A percentile compares a stretch with the other conserved stretches of the same genome.
Conservation (phyloP, 1,140 invertebrate species). For the Cydia splendana region DNA sequence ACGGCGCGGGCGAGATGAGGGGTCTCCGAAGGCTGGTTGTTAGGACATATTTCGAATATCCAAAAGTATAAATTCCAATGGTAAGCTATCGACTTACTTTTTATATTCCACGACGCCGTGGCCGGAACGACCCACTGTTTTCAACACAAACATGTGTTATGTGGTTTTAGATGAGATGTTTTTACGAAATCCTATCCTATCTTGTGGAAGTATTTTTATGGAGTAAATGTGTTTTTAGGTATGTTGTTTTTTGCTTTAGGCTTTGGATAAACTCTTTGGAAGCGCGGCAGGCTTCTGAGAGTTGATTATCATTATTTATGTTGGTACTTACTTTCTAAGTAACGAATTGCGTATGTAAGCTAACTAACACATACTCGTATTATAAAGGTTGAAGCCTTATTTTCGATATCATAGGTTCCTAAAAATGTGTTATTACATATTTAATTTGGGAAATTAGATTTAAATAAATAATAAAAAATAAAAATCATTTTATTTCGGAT, state of each 20-base stretch:
- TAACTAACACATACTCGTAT: too few relatives aligned
- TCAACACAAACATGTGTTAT: conserved; percentile 71
- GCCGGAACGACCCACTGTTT: conserved; percentile 71
- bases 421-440: too few relatives aligned
- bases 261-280: conserved; percentile 11
- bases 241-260: conserved; percentile 16
- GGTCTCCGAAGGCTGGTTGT: conserved; percentile 45
- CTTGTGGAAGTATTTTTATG: conserved; percentile 25
- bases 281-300: neutral
- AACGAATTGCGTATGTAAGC: too few relatives aligned
- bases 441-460: too few relatives aligned
- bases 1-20: conserved; percentile 12
- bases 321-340: neutral
- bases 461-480: too few relatives aligned
- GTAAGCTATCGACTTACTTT: conserved; percentile 80
- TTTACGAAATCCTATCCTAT: conserved; percentile 41
- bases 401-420: too few relatives aligned
- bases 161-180: conserved; percentile 41
- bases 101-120: conserved; percentile 73
- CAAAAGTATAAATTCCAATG: conserved; percentile 77
- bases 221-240: conserved; percentile 30
- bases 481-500: too few relatives aligned
- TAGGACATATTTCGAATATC: conserved; percentile 76
- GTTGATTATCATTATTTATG: neutral
- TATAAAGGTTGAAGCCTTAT: too few relatives aligned